Evolutionary conservation across 2,797 vertebrate genomes (phyloP).

Genomic region (Micrastur ruficollis): DNA sequence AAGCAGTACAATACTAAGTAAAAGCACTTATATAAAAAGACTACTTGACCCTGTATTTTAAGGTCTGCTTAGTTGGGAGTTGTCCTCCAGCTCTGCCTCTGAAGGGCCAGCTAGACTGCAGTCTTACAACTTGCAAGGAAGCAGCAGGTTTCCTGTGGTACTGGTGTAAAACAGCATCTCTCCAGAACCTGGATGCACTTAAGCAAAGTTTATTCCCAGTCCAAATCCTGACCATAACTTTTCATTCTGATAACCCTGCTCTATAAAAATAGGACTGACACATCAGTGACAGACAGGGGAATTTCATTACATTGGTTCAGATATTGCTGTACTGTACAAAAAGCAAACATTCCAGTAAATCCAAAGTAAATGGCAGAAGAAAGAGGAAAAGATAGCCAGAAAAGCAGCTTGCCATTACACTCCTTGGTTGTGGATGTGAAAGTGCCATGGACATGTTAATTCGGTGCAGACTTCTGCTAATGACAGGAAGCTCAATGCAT

Average conservation of each 20-base stretch:
- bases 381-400: background rate
- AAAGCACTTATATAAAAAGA: background rate
- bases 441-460: background rate
- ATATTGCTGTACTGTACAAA: background rate
- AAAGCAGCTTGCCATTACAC: background rate
- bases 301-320: background rate
- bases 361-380: background rate
- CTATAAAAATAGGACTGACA: background rate
- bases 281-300: background rate
- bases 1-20: background rate
- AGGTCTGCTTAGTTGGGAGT: background rate
- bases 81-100: background rate
- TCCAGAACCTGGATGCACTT: background rate
- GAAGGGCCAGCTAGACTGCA: background rate
- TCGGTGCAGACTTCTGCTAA: background rate
- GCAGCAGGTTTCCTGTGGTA: rapidly evolving
- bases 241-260: background rate
- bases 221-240: background rate
- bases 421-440: background rate
- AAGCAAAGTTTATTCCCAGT: background rate
- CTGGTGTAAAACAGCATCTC: background rate
- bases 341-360: background rate
- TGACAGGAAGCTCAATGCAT: background rate
- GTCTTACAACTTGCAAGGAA: background rate
- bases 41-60: background rate